Conservation (phyloP, 2,113 vertebrate species). For the Scomber scombrus region DNA sequence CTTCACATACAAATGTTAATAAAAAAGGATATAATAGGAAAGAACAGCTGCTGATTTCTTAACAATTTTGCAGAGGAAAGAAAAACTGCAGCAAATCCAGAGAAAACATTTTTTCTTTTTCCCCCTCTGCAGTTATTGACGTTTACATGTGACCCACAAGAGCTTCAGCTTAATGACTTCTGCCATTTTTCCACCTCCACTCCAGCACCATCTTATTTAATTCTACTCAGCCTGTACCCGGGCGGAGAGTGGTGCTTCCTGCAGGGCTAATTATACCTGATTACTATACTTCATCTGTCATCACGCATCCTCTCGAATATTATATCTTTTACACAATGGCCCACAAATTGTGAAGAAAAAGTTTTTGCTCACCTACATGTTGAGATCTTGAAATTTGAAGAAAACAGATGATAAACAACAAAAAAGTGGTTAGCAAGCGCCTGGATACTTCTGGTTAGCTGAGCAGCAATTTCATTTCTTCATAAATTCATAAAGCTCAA, state of each 20-base stretch:
- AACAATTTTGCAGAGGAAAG: slow-evolving; percentile 15
- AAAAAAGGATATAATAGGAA: neutral
- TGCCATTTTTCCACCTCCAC: slow-evolving; percentile 49
- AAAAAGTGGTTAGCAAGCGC: slow-evolving; percentile 22
- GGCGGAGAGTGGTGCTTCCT: slow-evolving; percentile 56
- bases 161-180: slow-evolving; percentile 49
- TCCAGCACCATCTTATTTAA: slow-evolving; percentile 62
- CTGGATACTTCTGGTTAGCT: slow-evolving; percentile 66
- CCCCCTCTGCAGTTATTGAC: slow-evolving; percentile 20
- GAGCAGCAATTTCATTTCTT: slow-evolving; percentile 65
- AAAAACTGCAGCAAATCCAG: neutral
- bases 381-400: slow-evolving; percentile 25
- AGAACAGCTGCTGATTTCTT: slow-evolving; percentile 17
- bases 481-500: slow-evolving; percentile 76
- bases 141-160: slow-evolving; percentile 56
- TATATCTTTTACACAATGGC: slow-evolving; percentile 43
- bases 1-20: neutral
- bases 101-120: neutral
- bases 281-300: slow-evolving; percentile 62
- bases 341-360: slow-evolving; percentile 4
- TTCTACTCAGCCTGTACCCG: slow-evolving; percentile 41
- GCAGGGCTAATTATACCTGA: slow-evolving; percentile 71
- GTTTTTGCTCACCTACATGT: neutral
- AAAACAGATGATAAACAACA: slow-evolving; percentile 47
- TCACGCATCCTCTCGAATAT: slow-evolving; percentile 49